Evolutionary conservation across 2,888 invertebrate species (phyloP).

Genomic region (Uloborus plumipes): DNA sequence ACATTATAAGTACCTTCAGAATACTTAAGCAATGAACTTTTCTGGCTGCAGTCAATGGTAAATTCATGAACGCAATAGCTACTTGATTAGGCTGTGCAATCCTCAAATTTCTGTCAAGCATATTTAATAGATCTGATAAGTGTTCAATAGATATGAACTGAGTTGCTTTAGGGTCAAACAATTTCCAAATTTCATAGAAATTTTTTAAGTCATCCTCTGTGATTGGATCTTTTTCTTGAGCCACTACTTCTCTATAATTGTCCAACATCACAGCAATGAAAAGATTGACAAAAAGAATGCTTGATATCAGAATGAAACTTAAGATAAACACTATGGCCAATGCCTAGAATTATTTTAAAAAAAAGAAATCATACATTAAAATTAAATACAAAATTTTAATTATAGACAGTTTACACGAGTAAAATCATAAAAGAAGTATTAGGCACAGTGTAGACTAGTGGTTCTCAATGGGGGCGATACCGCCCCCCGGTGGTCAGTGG

Average conservation of each 20-base stretch:
- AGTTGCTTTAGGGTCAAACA: slow-evolving; percentile 43
- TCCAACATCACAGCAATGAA: slow-evolving; percentile 56
- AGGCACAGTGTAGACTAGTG: too few species aligned
- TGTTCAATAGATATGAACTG: slow-evolving; percentile 42
- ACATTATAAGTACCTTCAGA: slow-evolving; percentile 26
- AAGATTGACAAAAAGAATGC: slow-evolving; percentile 37
- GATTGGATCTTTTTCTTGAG: slow-evolving; percentile 41
- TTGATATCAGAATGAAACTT: slow-evolving; percentile 37
- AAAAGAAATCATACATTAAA: too few species aligned
- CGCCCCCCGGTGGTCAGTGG: too few species aligned
- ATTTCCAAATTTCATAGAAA: slow-evolving; percentile 41
- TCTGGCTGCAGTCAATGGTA: slow-evolving; percentile 31
- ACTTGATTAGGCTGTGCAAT: slow-evolving; percentile 38
- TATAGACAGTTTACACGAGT: too few species aligned
- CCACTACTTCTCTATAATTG: slow-evolving; percentile 30
- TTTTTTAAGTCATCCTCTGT: slow-evolving; percentile 38
- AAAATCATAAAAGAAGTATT: too few species aligned
- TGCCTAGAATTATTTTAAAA: neutral
- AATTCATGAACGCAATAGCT: slow-evolving; percentile 38
- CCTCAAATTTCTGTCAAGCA: slow-evolving; percentile 20
- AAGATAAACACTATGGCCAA: slow-evolving; percentile 24
- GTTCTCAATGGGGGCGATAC: too few species aligned
- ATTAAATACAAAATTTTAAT: too few species aligned
- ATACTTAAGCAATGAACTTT: slow-evolving; percentile 53
- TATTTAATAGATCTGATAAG: slow-evolving; percentile 32